Percentiles rank a stretch among this genome's conserved stretches.
phyloP scores from a whole-genome alignment of 2,888 invertebrate species.

The Holacanthella duospinosa region DNA sequence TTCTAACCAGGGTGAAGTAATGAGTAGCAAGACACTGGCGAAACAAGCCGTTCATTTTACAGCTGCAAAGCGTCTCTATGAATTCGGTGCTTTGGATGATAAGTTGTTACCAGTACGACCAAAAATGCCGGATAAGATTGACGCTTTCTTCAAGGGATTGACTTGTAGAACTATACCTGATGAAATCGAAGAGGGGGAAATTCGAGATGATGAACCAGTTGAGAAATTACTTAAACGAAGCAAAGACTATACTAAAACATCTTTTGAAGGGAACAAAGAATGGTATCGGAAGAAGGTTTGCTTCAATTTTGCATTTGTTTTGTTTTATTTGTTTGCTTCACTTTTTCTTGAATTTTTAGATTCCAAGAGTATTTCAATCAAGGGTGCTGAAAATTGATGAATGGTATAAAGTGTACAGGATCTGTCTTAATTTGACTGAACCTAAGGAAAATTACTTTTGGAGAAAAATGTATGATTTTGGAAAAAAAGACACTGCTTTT shows the following conservation, averaged over 20 bases:
- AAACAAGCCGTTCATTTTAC: conserved; percentile 36
- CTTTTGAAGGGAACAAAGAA: conserved; percentile 4
- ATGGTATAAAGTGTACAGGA: neutral
- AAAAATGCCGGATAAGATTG: conserved; percentile 5
- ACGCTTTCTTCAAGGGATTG: conserved; percentile 4
- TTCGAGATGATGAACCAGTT: neutral
- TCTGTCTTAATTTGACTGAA: conserved; percentile 1
- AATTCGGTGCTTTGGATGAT: conserved; percentile 26
- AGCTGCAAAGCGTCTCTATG: conserved; percentile 28
- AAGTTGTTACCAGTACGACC: conserved; percentile 20
- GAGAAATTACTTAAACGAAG: too few species aligned
- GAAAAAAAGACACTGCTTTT: neutral
- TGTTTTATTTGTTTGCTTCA: too few species aligned
- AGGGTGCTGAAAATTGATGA: neutral
- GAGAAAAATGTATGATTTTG: conserved; percentile 1
- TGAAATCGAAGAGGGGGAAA: neutral
- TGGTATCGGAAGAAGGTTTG: neutral
- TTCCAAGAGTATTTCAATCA: conserved; percentile 1
- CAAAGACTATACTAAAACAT: neutral
- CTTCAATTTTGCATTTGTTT: neutral
- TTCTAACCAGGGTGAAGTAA: conserved; percentile 15
- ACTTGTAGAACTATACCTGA: neutral
- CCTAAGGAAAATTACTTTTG: neutral
- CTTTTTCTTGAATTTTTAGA: neutral
- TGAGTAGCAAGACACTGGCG: conserved; percentile 29